These are phyloP conservation scores for Gymnothorax reevesii DNA, from an alignment of 2,797 vertebrate genomes.

Conservation along the genomic window DNA sequence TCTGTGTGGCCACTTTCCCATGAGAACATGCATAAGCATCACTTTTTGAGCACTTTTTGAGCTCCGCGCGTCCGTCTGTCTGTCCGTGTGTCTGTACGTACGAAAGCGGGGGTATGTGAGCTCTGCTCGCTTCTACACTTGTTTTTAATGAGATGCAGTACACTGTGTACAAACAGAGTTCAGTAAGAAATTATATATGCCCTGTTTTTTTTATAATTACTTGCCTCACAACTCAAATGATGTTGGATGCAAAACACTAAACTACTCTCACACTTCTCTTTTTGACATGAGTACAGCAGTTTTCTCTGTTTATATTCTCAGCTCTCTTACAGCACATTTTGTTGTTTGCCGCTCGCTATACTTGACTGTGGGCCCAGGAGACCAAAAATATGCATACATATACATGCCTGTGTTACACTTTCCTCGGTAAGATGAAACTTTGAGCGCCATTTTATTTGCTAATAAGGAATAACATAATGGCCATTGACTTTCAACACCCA, in stretches of 20 bases:
- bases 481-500: conserved; percentile 18
- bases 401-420: neutral
- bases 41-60: neutral
- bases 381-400: neutral
- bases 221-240: neutral
- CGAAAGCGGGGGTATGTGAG: too few species aligned
- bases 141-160: too few species aligned
- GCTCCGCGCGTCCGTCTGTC: too few species aligned
- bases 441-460: conserved; percentile 18
- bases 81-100: neutral
- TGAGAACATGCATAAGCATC: neutral
- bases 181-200: neutral
- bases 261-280: neutral
- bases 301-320: neutral
- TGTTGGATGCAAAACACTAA: neutral
- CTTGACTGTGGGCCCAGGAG: neutral
- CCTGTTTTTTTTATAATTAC: neutral
- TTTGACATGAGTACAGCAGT: neutral
- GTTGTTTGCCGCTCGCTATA: neutral
- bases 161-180: neutral
- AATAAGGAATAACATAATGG: conserved; percentile 34
- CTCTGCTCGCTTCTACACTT: too few species aligned
- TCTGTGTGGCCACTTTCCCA: neutral
- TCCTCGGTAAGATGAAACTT: conserved; percentile 21
- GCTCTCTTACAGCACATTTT: neutral